Conservation (phyloP, 2,113 vertebrate genomes). For the Ancistrus triradiatus region DNA sequence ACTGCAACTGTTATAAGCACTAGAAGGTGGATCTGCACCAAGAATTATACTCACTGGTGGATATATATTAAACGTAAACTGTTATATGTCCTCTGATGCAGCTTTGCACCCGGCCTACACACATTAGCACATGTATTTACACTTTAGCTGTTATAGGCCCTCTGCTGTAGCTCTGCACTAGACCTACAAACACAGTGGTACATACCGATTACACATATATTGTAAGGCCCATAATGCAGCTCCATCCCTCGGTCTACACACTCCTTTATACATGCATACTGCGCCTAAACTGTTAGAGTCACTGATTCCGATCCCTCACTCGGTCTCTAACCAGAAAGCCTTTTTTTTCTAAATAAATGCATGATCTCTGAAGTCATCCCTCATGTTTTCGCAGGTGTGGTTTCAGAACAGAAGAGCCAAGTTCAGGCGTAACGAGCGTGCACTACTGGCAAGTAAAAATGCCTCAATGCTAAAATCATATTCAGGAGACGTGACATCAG, state of each 20-base stretch:
- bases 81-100: too few species aligned
- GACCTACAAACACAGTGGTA: not conserved
- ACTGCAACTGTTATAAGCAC: too few species aligned
- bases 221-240: not conserved
- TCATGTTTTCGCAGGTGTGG: slow-evolving; percentile 73
- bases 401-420: slow-evolving; percentile 88
- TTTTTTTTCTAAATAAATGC: too few species aligned
- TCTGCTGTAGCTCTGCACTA: not conserved
- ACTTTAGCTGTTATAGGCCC: not conserved
- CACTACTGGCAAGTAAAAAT: slow-evolving; percentile 85
- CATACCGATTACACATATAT: not conserved
- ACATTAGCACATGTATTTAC: too few species aligned
- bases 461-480: slow-evolving; percentile 84
- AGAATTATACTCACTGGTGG: too few species aligned
- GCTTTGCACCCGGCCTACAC: too few species aligned
- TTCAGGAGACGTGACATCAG: slow-evolving; percentile 79
- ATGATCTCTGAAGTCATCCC: too few species aligned
- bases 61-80: too few species aligned
- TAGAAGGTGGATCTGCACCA: too few species aligned
- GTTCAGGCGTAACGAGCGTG: slow-evolving; percentile 82
- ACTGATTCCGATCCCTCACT: too few species aligned
- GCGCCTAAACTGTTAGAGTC: too few species aligned
- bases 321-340: too few species aligned
- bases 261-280: not conserved
- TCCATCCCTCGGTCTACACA: not conserved